Conservation (phyloP, 2,797 vertebrate genomes). For the Syngnathus acus region DNA sequence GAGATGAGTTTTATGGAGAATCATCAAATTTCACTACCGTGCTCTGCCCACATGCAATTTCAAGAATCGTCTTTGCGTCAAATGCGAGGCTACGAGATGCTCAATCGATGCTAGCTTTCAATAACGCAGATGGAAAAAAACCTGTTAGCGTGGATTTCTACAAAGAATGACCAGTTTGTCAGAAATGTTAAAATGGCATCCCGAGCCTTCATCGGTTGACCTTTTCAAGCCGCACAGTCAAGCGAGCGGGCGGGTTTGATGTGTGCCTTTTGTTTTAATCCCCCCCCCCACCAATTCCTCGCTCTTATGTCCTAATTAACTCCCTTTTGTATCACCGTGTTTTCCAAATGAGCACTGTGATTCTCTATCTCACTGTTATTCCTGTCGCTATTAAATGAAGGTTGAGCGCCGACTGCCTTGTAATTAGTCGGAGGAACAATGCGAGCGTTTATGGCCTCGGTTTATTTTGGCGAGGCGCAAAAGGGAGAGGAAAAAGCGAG, state of each 20-base stretch:
- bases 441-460: slow-evolving; percentile 60
- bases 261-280: slow-evolving; percentile 47
- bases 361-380: slow-evolving; percentile 54
- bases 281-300: slow-evolving; percentile 20
- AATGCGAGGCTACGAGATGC: not conserved
- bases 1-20: not conserved
- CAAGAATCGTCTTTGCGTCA: not conserved
- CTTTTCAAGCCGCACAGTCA: slow-evolving; percentile 52
- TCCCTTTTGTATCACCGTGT: slow-evolving; percentile 58
- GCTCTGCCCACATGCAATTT: not conserved
- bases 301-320: slow-evolving; percentile 58
- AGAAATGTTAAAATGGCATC: not conserved
- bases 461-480: slow-evolving; percentile 46
- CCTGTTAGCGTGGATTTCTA: not conserved
- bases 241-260: slow-evolving; percentile 49
- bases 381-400: slow-evolving; percentile 57
- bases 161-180: not conserved
- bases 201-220: slow-evolving; percentile 35
- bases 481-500: slow-evolving; percentile 32
- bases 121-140: not conserved
- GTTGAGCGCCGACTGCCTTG: slow-evolving; percentile 52
- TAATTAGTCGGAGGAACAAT: slow-evolving; percentile 68
- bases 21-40: not conserved
- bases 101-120: not conserved
- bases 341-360: slow-evolving; percentile 55